phyloP scores from a whole-genome alignment of 2,113 vertebrate genomes.

The Atherinomorus stipes region DNA sequence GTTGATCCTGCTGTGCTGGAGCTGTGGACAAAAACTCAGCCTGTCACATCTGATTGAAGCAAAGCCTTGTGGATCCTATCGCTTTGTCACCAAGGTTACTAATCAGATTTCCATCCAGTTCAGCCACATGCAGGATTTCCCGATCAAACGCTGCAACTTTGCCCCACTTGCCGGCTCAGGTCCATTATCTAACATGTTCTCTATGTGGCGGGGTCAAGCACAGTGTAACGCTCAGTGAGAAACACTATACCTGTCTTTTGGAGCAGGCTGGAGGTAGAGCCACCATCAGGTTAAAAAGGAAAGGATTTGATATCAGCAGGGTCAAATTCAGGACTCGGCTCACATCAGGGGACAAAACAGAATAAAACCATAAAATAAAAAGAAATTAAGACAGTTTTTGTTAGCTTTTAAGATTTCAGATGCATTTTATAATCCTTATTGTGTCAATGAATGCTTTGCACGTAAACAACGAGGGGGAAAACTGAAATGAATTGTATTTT shows the following conservation, averaged over 20 bases:
- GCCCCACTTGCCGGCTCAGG: conserved; percentile 83
- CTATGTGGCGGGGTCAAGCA: conserved; percentile 91
- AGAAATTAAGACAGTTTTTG: not conserved
- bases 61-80: conserved; percentile 87
- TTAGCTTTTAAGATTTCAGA: not conserved
- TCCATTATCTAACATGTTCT: conserved; percentile 96
- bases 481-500: not conserved
- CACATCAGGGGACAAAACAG: conserved; percentile 61
- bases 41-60: conserved; percentile 90
- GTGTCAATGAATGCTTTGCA: not conserved
- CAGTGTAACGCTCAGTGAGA: conserved; percentile 92
- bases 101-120: conserved; percentile 96
- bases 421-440: no score
- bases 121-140: conserved; percentile 89
- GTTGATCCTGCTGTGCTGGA: conserved; percentile 76
- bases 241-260: conserved; percentile 89
- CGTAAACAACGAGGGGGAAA: not conserved
- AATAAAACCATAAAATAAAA: conserved; percentile 13
- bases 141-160: conserved; percentile 91
- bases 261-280: conserved; percentile 69
- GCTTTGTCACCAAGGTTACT: conserved; percentile 92
- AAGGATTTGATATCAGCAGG: conserved; percentile 63
- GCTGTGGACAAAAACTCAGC: conserved; percentile 80
- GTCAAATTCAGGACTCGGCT: conserved; percentile 66
- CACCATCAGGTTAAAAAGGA: conserved; percentile 62